Evolutionary conservation across 2,888 invertebrate species (phyloP), one percentile per base, ranked within the genome.

Genomic region (Tipula lateralis): DNA sequence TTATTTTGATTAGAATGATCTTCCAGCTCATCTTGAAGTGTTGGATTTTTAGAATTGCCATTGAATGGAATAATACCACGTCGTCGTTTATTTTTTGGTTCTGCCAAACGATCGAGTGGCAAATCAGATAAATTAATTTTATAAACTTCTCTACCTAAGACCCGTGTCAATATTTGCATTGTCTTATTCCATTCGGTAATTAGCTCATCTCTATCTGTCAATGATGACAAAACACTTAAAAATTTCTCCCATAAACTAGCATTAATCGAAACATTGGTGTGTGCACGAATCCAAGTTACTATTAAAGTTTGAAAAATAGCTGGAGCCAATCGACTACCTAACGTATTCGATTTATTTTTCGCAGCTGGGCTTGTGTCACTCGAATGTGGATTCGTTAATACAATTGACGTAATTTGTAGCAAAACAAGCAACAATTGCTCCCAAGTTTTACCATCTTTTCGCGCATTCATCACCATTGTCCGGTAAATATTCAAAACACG

Each of bases 121-220:
- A 96, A 91, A 90, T 98, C 97, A 84, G 95, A 94, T 86, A 99
- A 91, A 91, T 99, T 99, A 86, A 99, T 92, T 87, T 96, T 95
- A 89, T 99, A 99, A 29, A 99, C 97, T 89, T 99, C 97, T 19
- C 97, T 93, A 0, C 98, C 98, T 85, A 99, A 91, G 44, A 99
- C 98, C 86, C 98, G 92, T 0, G 99, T 99, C 86, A 99, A 90
- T 0, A 98, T 99, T 89, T 98, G 98, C 94, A 99, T 94, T n/a
- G 97, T 97, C 94, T 97, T 97, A 94, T 96, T 96, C 98, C 98
- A 99, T 89, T 99, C 98, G 86, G 95, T 95, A 86, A 99, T 96
- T 12, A 99, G 92, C 89, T 98, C 98, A 88, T 98, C 97, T 94
- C 98, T 98, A 87, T 95, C 95, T 0, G 98, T 98, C 5, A 99